Base-by-base conservation (phyloP, 1,140 invertebrate genomes). In the Mya arenaria region DNA sequence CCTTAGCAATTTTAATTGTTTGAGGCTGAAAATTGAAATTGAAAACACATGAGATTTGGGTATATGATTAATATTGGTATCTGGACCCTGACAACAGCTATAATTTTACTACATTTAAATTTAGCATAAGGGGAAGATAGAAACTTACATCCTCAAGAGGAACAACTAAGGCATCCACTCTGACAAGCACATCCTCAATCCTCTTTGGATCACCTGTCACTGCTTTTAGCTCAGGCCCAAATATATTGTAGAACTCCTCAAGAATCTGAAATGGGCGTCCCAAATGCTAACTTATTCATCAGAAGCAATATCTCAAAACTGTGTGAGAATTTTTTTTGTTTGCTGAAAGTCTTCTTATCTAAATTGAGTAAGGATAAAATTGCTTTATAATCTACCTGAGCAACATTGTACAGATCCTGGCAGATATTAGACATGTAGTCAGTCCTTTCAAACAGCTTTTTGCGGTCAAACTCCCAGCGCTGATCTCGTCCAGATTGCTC, bases 381-480 rank as follows among this genome's bases (percentile, higher is more conserved):
- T n/a, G n/a, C n/a, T n/a, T n/a, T n/a, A n/a, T n/a, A n/a, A n/a
- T n/a, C n/a, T 90, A 96, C 95, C 89, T 96, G 94, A 15, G 95
- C 95, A 72, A 97, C 94, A 86, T 96, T 94, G 44, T 95, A 93
- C 25, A 98, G 93, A 90, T 98, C 96, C 30, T 94, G 93, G 84
- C 96, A 96, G n/a, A 98, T 96, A 17, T 84, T 83, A 17, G 95
- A 95, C 84, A 97, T 96, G 88, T 98, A 97, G 89, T 98, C 96
- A 0, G 97, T 97, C 63, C 95, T 94, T 10, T 95, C 95, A 90
- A 98, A 98, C 1, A 98, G 92, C 58, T 94, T 94, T 13, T 94
- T 95, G 82, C 96, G 95, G 88, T 98, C 96, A 92, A 98, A 98
- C 91, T 98, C 97, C 97, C 97, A 98, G 19, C 97, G 94, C 13